Evolutionary conservation across 2,113 vertebrate species (phyloP).

Genomic region (Narcine bancroftii): DNA sequence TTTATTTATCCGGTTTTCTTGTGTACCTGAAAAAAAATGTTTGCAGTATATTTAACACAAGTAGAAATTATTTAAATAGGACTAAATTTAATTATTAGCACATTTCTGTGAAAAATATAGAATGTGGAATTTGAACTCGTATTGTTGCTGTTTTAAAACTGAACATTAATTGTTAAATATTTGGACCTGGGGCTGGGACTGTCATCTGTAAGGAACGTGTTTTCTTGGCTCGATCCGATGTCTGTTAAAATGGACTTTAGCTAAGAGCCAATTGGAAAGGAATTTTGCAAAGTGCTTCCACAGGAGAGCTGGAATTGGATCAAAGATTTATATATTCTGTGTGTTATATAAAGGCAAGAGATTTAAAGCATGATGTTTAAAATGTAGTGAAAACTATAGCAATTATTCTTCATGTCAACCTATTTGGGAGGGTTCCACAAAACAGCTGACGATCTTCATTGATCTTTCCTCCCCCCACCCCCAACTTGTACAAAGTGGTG

Average conservation of each 20-base stretch:
- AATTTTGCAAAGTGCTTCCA: background rate
- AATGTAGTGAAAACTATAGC: background rate
- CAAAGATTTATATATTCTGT: background rate
- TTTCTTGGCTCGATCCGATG: background rate
- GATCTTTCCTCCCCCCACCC: background rate
- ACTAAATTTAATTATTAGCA: background rate
- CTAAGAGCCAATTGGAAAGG: background rate
- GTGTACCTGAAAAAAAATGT: background rate
- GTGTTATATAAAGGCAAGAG: background rate
- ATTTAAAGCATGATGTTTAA: background rate
- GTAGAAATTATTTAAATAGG: background rate
- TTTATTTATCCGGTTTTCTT: conserved; percentile 10
- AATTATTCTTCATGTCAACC: background rate
- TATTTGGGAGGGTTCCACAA: background rate
- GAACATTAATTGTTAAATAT: background rate
- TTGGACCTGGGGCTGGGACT: background rate
- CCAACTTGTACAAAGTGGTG: background rate
- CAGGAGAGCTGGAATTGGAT: background rate
- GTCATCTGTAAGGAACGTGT: background rate
- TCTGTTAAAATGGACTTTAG: background rate
- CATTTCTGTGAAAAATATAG: background rate
- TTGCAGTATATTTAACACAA: background rate
- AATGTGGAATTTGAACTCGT: background rate
- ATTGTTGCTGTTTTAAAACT: background rate
- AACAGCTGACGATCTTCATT: background rate